Evolutionary conservation across 2,888 invertebrate species (phyloP).

Genomic region (Keiferia lycopersicella): DNA sequence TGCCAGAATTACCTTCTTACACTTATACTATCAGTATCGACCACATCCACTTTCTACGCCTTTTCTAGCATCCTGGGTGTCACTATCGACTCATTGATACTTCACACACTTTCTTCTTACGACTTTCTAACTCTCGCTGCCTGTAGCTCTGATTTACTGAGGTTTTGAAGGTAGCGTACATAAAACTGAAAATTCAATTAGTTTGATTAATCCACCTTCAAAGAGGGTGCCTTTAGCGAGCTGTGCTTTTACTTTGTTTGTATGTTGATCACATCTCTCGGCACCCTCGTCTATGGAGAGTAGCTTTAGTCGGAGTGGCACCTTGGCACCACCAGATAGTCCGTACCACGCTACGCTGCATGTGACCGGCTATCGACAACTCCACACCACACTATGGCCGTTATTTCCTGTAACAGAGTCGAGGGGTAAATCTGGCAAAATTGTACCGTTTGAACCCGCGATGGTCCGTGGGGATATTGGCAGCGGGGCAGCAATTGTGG

Average conservation of each 20-base stretch:
- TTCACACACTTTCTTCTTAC: slow-evolving; percentile 35
- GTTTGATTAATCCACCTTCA: slow-evolving; percentile 31
- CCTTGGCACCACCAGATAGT: slow-evolving; percentile 59
- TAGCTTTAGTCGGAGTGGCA: slow-evolving; percentile 62
- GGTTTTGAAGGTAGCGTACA: slow-evolving; percentile 31
- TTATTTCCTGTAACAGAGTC: slow-evolving; percentile 67
- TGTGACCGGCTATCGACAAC: slow-evolving; percentile 70
- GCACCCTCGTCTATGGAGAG: slow-evolving; percentile 19
- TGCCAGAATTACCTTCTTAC: slow-evolving; percentile 79
- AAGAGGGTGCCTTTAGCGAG: slow-evolving; percentile 33
- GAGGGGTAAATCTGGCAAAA: slow-evolving; percentile 78
- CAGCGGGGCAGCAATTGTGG: slow-evolving; percentile 44
- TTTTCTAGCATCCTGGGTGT: slow-evolving; percentile 68
- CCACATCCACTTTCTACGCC: slow-evolving; percentile 69
- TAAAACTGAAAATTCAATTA: slow-evolving; percentile 25
- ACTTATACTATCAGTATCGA: slow-evolving; percentile 50
- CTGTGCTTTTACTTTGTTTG: slow-evolving; percentile 42
- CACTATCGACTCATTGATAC: slow-evolving; percentile 55
- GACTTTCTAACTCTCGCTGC: slow-evolving; percentile 22
- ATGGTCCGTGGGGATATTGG: slow-evolving; percentile 60
- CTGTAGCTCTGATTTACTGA: slow-evolving; percentile 28
- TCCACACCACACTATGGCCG: slow-evolving; percentile 67
- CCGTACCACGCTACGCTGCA: slow-evolving; percentile 60
- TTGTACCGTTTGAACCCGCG: slow-evolving; percentile 51
- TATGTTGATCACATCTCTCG: slow-evolving; percentile 28